These are phyloP conservation scores for Cephus nigrinus DNA, from an alignment of 2,888 invertebrate species.

Conservation along the genomic window DNA sequence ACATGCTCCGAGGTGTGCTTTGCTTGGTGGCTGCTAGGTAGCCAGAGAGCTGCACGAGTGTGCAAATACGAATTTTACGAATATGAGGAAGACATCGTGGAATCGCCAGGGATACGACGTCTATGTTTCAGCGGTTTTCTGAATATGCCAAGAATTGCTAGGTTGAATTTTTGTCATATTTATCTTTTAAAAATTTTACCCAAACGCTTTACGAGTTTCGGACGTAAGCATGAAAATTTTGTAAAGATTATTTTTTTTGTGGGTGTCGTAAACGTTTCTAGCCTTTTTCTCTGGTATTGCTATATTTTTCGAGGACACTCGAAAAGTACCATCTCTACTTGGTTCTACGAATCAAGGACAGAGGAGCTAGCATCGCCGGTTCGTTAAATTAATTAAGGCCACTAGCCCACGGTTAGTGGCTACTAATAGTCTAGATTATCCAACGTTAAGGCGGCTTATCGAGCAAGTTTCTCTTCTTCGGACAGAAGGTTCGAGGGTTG, in stretches of 20 bases:
- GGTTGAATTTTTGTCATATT: too few species aligned
- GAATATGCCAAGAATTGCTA: background rate
- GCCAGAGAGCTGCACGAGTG: background rate
- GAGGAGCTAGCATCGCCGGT: background rate
- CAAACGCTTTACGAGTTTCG: background rate
- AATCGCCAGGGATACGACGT: background rate
- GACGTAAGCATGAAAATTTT: background rate
- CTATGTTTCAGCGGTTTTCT: background rate
- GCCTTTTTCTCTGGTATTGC: too few species aligned
- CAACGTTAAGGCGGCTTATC: conserved; percentile 16
- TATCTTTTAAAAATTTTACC: background rate
- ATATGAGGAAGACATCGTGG: background rate
- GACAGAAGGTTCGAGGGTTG: background rate
- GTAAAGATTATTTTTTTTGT: background rate
- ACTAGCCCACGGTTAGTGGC: conserved; percentile 11
- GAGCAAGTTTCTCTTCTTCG: conserved; percentile 2
- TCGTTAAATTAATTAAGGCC: conserved; percentile 5
- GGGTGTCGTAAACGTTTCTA: background rate
- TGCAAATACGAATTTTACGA: conserved; percentile 1
- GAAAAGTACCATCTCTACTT: background rate
- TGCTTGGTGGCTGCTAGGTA: background rate
- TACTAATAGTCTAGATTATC: conserved; percentile 47
- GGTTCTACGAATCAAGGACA: background rate
- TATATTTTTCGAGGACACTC: background rate
- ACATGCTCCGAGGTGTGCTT: background rate